Conservation (phyloP, 1,140 invertebrate species). For the Drosophila cardini region DNA sequence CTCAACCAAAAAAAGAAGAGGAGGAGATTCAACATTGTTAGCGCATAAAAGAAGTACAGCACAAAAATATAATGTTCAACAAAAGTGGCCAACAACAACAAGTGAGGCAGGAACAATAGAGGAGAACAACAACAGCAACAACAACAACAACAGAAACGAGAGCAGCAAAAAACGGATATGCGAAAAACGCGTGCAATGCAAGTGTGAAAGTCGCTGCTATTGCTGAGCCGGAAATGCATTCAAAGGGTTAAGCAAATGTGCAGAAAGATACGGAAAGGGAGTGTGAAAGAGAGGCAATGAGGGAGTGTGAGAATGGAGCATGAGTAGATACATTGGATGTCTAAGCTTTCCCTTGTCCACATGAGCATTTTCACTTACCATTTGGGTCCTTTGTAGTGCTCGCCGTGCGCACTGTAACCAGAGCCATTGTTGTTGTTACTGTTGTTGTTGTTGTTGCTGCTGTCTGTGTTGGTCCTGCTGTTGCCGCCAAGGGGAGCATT, state of each 20-base stretch:
- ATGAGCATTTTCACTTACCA: conserved; percentile 76
- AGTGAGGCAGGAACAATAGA: not conserved
- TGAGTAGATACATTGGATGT: conserved; percentile 1
- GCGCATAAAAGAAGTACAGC: conserved; percentile 62
- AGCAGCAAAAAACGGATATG: conserved; percentile 63
- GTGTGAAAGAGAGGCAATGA: not conserved
- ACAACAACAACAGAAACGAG: conserved; percentile 1
- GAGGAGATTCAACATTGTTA: conserved; percentile 56
- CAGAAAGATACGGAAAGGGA: conserved; percentile 28
- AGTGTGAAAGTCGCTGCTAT: conserved; percentile 57
- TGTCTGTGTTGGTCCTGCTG: conserved; percentile 32
- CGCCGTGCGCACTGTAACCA: conserved; percentile 26
- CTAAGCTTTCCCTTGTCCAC: conserved; percentile 43
- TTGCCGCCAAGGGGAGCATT: conserved; percentile 49
- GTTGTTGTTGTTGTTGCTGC: not conserved
- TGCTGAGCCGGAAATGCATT: conserved; percentile 73
- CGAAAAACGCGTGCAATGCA: conserved; percentile 78
- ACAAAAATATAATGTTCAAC: conserved; percentile 38
- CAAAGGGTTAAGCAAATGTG: conserved; percentile 75
- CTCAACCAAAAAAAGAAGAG: not conserved
- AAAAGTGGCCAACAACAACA: conserved; percentile 46
- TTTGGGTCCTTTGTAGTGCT: conserved; percentile 77
- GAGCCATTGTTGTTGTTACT: conserved; percentile 10
- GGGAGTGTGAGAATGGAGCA: not conserved
- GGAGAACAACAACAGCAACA: conserved; percentile 26